These are phyloP conservation scores for Oryzias woworae DNA, from an alignment of 2,113 vertebrate genomes.

Conservation along the genomic window DNA sequence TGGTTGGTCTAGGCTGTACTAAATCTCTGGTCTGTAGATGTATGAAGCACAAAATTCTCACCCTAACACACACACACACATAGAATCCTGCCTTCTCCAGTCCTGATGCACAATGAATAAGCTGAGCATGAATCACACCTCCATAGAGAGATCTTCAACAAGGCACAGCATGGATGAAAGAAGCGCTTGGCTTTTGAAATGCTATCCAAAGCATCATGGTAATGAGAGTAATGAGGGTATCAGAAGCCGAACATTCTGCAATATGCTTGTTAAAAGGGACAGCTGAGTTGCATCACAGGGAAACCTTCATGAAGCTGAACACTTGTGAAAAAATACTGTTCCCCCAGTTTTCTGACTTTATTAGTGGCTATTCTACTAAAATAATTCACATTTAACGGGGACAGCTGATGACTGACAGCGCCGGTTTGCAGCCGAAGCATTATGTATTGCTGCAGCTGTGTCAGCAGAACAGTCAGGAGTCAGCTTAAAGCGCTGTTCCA, in stretches of 20 bases:
- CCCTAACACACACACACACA: slow-evolving; percentile 2
- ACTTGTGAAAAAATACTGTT: slow-evolving; percentile 17
- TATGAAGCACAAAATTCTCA: slow-evolving; percentile 27
- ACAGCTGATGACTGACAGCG: background rate
- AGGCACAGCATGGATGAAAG: slow-evolving; percentile 62
- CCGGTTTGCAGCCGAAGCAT: background rate
- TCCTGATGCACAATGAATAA: slow-evolving; percentile 37
- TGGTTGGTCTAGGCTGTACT: slow-evolving; percentile 51
- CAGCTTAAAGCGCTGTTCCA: too few relatives aligned
- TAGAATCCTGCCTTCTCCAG: slow-evolving; percentile 27
- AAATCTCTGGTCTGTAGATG: slow-evolving; percentile 46
- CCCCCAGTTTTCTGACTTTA: background rate
- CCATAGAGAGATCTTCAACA: slow-evolving; percentile 53
- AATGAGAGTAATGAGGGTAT: slow-evolving; percentile 65
- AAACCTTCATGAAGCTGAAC: slow-evolving; percentile 24
- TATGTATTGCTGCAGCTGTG: background rate
- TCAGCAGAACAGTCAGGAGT: background rate
- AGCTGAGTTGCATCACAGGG: slow-evolving; percentile 56
- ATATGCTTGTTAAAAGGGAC: slow-evolving; percentile 55
- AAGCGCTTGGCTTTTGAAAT: slow-evolving; percentile 48
- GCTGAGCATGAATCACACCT: slow-evolving; percentile 48
- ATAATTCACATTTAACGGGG: slow-evolving; percentile 2
- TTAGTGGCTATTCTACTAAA: background rate
- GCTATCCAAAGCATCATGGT: slow-evolving; percentile 47
- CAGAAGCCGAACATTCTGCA: slow-evolving; percentile 37